Conservation (phyloP, 2,888 invertebrate genomes). For the Dryadula phaetusa region DNA sequence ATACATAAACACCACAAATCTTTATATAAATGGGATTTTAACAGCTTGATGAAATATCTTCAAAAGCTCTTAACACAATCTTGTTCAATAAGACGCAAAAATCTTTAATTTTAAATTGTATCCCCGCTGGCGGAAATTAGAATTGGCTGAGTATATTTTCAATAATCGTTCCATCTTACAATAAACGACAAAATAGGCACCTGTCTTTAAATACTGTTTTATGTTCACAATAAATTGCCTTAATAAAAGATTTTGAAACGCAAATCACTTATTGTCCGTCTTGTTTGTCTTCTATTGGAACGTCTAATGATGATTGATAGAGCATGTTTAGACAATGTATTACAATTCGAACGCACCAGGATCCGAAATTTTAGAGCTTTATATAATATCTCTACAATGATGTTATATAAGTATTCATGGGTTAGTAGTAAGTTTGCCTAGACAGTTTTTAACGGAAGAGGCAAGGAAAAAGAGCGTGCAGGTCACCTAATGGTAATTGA, state of each 20-base stretch:
- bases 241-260: constrained; percentile 28
- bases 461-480: too few relatives aligned
- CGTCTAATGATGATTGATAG: not conserved
- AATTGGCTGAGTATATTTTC: constrained; percentile 1
- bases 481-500: too few relatives aligned
- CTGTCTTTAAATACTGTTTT: constrained; percentile 41
- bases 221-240: constrained; percentile 41
- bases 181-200: constrained; percentile 22
- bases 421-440: too few relatives aligned
- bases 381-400: too few relatives aligned
- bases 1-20: too few relatives aligned
- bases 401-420: too few relatives aligned
- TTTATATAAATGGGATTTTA: too few relatives aligned
- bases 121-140: not conserved
- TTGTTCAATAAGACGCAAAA: not conserved
- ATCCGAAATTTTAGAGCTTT: too few relatives aligned
- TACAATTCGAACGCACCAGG: too few relatives aligned
- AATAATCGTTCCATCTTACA: constrained; percentile 30
- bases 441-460: too few relatives aligned
- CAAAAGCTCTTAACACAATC: not conserved
- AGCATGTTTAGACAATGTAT: too few relatives aligned
- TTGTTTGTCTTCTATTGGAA: not conserved
- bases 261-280: constrained; percentile 7
- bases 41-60: too few relatives aligned
- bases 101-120: not conserved